Conservation (phyloP, 2,888 invertebrate species). For the Sinohyriopsis cumingii region DNA sequence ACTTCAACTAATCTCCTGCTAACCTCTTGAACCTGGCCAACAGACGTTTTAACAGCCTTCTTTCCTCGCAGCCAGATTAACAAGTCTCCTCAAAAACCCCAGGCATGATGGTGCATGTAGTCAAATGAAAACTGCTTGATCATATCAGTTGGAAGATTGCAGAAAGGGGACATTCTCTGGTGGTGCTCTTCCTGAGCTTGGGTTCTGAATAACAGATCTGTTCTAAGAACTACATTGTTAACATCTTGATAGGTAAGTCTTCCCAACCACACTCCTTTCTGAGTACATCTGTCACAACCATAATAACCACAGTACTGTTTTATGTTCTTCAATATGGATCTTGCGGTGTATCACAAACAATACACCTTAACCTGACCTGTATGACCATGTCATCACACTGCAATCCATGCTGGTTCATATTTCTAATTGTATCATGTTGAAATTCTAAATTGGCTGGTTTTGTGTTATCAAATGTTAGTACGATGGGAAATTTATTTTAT, state of each 20-base stretch:
- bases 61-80: slow-evolving; percentile 45
- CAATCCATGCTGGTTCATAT: slow-evolving; percentile 2
- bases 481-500: slow-evolving; percentile 2
- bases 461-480: slow-evolving; percentile 2
- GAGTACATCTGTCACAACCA: slow-evolving; percentile 25
- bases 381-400: neutral
- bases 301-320: slow-evolving; percentile 18
- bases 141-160: slow-evolving; percentile 35
- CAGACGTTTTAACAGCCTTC: slow-evolving; percentile 8
- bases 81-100: slow-evolving; percentile 57
- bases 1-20: slow-evolving; percentile 3
- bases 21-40: slow-evolving; percentile 1
- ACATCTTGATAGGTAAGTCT: slow-evolving; percentile 1
- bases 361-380: slow-evolving; percentile 3
- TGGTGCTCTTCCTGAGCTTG: slow-evolving; percentile 34
- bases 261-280: slow-evolving; percentile 11
- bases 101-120: slow-evolving; percentile 62
- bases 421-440: slow-evolving; percentile 1
- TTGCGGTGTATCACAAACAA: slow-evolving; percentile 12
- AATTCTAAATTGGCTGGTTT: slow-evolving; percentile 7
- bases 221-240: neutral
- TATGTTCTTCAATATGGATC: neutral
- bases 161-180: slow-evolving; percentile 24
- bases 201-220: slow-evolving; percentile 11
- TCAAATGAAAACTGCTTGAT: slow-evolving; percentile 53